A percentile compares a stretch with the other conserved stretches of the same genome.
phyloP scores from a whole-genome alignment of 2,113 vertebrate genomes.

The Tachycineta bicolor region DNA sequence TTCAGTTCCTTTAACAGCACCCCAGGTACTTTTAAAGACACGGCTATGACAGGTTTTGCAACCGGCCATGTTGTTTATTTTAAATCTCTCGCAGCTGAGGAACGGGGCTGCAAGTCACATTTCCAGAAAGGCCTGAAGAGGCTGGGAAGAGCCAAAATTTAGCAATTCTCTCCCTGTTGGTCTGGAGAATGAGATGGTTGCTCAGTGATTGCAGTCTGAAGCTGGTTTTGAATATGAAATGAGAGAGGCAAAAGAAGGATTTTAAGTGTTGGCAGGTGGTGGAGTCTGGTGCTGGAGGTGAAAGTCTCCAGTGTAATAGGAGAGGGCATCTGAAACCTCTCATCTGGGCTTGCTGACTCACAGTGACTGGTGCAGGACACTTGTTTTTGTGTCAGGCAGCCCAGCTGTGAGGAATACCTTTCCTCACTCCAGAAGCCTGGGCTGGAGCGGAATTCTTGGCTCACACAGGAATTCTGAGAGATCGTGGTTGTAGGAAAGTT shows the following conservation, averaged over 20 bases:
- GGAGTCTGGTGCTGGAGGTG: background rate
- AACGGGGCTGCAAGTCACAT: background rate
- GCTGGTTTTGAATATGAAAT: background rate
- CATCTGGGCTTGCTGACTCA: background rate
- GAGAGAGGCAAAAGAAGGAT: background rate
- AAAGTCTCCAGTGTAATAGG: background rate
- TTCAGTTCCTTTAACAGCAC: background rate
- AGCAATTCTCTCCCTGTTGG: background rate
- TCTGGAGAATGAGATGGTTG: background rate
- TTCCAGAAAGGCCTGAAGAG: background rate
- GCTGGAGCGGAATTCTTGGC: background rate
- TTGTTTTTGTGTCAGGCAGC: background rate
- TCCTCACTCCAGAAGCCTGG: background rate
- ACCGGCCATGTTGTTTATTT: background rate
- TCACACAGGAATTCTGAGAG: background rate
- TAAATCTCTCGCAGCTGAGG: background rate
- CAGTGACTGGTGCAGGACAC: background rate
- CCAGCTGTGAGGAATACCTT: background rate
- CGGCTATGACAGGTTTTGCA: background rate
- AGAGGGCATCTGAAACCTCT: background rate
- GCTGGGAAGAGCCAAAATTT: background rate
- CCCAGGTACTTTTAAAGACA: background rate
- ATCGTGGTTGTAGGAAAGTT: rapidly evolving
- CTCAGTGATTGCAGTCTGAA: background rate
- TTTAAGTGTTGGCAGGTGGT: background rate